Percentiles rank a stretch among this genome's conserved stretches.
These are phyloP conservation scores for Orientallactaga bullata DNA, from an alignment of 2,113 vertebrate species.

Conservation along the genomic window DNA sequence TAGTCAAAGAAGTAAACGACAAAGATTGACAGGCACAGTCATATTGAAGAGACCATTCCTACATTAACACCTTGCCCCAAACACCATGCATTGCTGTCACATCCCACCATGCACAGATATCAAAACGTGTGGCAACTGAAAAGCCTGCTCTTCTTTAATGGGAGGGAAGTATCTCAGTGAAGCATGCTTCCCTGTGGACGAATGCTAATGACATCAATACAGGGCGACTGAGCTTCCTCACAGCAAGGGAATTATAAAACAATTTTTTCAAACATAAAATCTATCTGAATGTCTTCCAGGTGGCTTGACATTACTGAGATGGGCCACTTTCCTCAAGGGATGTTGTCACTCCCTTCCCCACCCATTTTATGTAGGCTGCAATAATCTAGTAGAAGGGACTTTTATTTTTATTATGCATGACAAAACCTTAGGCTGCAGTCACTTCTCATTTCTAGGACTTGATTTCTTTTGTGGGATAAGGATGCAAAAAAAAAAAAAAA, in stretches of 20 bases:
- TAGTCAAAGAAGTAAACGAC: background rate
- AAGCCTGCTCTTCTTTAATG: background rate
- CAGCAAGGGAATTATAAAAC: background rate
- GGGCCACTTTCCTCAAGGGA: background rate
- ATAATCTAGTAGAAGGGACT: background rate
- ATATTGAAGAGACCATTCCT: background rate
- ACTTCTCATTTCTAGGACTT: background rate
- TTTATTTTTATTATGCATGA: background rate
- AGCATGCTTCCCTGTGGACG: conserved; percentile 55
- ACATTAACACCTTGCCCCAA: conserved; percentile 28
- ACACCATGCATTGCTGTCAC: conserved; percentile 61
- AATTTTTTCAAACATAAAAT: background rate
- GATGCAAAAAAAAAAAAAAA: background rate
- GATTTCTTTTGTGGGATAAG: background rate
- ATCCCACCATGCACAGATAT: conserved; percentile 63
- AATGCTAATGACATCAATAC: background rate
- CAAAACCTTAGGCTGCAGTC: background rate
- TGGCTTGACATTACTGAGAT: background rate
- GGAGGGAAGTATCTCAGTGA: background rate
- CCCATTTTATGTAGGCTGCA: background rate
- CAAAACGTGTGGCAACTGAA: background rate
- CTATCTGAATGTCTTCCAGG: background rate
- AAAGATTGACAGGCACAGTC: background rate
- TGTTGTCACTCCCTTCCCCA: no score
- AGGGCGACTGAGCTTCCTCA: background rate